Evolutionary conservation across 2,113 vertebrate genomes (phyloP), one percentile per base, ranked within the genome.

Genomic region (Mormyrus lacerda): DNA sequence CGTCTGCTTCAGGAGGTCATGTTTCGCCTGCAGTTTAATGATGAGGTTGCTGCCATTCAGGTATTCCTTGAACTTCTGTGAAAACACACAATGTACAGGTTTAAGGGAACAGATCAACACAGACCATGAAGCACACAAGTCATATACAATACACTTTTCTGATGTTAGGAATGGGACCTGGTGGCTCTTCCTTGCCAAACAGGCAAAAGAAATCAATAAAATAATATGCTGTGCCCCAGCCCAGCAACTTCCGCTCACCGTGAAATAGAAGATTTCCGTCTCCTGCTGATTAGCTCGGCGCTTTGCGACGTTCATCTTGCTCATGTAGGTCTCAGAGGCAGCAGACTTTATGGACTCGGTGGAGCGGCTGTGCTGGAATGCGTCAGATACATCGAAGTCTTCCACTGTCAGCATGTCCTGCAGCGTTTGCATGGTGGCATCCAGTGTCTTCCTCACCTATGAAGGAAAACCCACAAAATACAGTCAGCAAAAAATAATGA

Each of bases 381-480:
- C 96, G 0, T 97, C 96, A 0, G 96, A 97, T 39, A 97, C 96
- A 3, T 97, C 96, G 17, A 97, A 97, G 91, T 97, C 96, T 89
- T 97, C 96, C 87, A 97, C 96, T 0, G 96, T 97, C 93, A 97
- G 93, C 96, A 97, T 97, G 93, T 97, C 96, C 92, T 97, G 96
- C 87, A 97, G 19, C 1, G 96, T 97, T 93, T 97, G 96, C 96
- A 97, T 96, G 0, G 96, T 97, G 89, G 96, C 96, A 27, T 97
- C 96, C 94, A 97, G 93, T 0, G 96, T 97, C 91, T 97, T 97
- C 82, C 96, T 94, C 10, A 97, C 96, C 96, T 97, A 11, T 3
- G 17, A 17, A 88, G 87, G 88, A 92, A 69, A 87, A 69, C 39
- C 9, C 86, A 45, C 2, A 85, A 4, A 31, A 27, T 31, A 69